Base-by-base conservation (phyloP, 1,140 invertebrate genomes). In the Trachymyrmex septentrionalis region DNA sequence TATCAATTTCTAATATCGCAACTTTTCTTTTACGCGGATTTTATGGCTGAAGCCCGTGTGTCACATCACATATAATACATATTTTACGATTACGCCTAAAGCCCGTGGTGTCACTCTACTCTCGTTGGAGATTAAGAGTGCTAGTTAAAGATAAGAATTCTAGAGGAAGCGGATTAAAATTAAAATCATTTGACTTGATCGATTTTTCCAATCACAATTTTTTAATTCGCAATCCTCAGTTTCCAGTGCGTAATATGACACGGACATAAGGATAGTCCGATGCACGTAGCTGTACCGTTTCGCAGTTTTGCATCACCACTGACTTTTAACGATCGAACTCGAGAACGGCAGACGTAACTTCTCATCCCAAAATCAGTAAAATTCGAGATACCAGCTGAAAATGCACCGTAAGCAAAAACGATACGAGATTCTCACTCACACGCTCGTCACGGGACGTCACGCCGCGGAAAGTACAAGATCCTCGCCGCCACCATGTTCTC, bases 401-500 rank as follows among this genome's bases (percentile, higher is more conserved):
- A 72, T 53, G 27, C 24, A 21, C 21, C 14, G 24, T 19, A 14
- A 21, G 3, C n/a, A 24, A 10, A 71, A 71, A 71, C 12, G 38
- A 48, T 4, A 61, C 67, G 24, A n/a, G 6, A 9, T 27, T 48
- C 9, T 44, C 53, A 61, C 80, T 84, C 80, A 38, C 9, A 38
- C 80, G 66, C 38, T 24, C 38, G n/a, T n/a, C n/a, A n/a, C n/a
- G 67, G 38, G 2, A 19, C 34, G 34, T 57, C 48, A 50, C 48
- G 48, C 7, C 55, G 10, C 78, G 38, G 3, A 30, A 50, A 30
- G 55, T 48, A 38, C 19, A 38, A 44, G 38, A 21, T 48, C 38
- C 19, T 55, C 64, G 44, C 6, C 14, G 55, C 44, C 80, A 19
- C 69, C 80, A 84, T 84, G 55, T 84, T 82, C 53, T 48, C 55